Evolutionary conservation across 2,113 vertebrate genomes (phyloP).

Genomic region (Danio rerio): GRCz12tu NC_133195.1:53879001-53879500

Average conservation of each 20-base stretch:
- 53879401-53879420: no score
- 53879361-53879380: no score
- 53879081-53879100: not conserved
- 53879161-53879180: not conserved
- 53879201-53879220: not conserved
- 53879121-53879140: slow-evolving; percentile 19
- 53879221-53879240: slow-evolving; percentile 23
- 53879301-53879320: no score
- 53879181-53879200: not conserved
- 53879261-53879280: not conserved
- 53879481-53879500: no score
- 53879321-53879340: no score
- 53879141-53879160: slow-evolving; percentile 19
- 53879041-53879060: not conserved
- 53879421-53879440: no score
- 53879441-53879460: no score
- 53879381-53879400: no score
- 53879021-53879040: not conserved
- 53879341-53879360: no score
- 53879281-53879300: no score
- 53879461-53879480: no score
- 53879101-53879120: not conserved
- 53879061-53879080: not conserved
- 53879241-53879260: not conserved
- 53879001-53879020: not conserved